Conservation (phyloP, 2,888 invertebrate species). For the Aquatica leii region DNA sequence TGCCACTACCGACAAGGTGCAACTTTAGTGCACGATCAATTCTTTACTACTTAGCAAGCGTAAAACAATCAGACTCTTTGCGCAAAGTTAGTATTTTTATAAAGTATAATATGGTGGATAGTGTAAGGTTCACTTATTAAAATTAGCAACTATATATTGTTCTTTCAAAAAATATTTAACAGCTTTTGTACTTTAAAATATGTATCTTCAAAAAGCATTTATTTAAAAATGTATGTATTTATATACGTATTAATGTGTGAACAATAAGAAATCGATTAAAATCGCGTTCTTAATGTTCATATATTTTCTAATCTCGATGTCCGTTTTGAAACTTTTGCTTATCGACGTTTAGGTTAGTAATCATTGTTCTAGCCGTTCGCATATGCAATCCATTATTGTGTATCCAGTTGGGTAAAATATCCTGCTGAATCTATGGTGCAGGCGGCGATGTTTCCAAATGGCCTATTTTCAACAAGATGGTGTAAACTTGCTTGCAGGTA, state of each 20-base stretch:
- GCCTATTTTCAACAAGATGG: constrained; percentile 56
- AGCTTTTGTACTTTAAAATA: constrained; percentile 9
- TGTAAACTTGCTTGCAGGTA: constrained; percentile 45
- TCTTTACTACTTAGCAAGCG: constrained; percentile 33
- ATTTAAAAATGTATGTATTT: constrained; percentile 12
- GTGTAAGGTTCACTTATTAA: constrained; percentile 33
- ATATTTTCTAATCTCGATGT: constrained; percentile 25
- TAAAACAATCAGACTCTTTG: constrained; percentile 43
- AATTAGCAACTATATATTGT: constrained; percentile 26
- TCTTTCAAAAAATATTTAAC: constrained; percentile 4
- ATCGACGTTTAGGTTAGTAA: constrained; percentile 50
- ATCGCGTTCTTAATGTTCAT: constrained; percentile 3
- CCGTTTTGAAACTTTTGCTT: constrained; percentile 34
- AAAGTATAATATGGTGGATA: constrained; percentile 20
- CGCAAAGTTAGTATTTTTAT: constrained; percentile 33
- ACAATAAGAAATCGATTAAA: constrained; percentile 9
- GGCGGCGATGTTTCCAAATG: constrained; percentile 60
- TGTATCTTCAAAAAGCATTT: constrained; percentile 2
- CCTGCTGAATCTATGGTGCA: constrained; percentile 60
- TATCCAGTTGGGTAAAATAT: constrained; percentile 53
- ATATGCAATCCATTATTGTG: constrained; percentile 50
- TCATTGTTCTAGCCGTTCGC: constrained; percentile 53
- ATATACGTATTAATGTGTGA: constrained; percentile 3
- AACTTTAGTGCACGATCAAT: no score
- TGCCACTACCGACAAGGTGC: no score